Conservation (phyloP, 2,113 vertebrate species). For the Bucco capensis region DNA sequence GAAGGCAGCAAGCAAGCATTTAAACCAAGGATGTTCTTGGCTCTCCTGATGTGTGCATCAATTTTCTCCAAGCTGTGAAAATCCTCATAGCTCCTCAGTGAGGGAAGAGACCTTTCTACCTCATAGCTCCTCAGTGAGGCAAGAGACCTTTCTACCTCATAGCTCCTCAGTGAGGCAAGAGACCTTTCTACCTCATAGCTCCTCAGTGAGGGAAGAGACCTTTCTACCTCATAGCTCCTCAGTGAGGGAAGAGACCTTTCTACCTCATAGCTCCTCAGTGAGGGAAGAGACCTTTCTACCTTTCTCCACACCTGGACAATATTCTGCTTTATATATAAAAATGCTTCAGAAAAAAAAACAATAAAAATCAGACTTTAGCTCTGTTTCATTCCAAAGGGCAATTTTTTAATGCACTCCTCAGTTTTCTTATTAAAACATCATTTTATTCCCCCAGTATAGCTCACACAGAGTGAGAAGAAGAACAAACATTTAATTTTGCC, state of each 20-base stretch:
- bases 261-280: fast-evolving
- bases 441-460: not conserved
- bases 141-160: not conserved
- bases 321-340: not conserved
- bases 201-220: not conserved
- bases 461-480: not conserved
- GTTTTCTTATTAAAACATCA: not conserved
- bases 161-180: not conserved
- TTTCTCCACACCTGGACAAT: not conserved
- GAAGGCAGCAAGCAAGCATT: not conserved
- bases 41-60: not conserved
- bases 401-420: not conserved
- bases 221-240: not conserved
- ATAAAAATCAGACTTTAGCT: too few species aligned
- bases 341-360: fast-evolving
- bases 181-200: not conserved
- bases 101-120: not conserved
- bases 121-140: fast-evolving
- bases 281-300: not conserved
- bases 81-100: fast-evolving
- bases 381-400: not conserved
- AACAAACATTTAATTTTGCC: not conserved
- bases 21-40: not conserved
- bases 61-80: not conserved
- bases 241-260: not conserved